Conservation (phyloP, 2,888 invertebrate species). For the Morpho deidamia region DNA sequence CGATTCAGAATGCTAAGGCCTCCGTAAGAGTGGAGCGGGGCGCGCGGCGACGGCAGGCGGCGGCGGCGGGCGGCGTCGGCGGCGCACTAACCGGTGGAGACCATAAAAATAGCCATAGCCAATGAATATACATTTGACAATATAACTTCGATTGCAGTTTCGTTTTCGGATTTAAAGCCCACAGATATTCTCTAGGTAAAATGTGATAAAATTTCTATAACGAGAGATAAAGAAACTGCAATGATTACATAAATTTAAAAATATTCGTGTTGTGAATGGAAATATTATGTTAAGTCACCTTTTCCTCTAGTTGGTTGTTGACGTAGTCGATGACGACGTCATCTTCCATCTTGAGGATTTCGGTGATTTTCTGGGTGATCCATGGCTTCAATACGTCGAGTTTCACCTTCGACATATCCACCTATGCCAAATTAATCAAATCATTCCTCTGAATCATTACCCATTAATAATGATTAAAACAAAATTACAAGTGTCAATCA, state of each 20-base stretch:
- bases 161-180: constrained; percentile 25
- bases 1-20: constrained; percentile 75
- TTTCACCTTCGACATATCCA: constrained; percentile 99
- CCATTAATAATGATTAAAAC: too few relatives aligned
- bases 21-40: constrained; percentile 66
- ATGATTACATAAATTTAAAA: constrained; percentile 68
- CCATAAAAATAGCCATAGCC: constrained; percentile 78
- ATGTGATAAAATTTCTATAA: background rate
- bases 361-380: constrained; percentile 98
- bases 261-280: constrained; percentile 28
- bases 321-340: constrained; percentile 99
- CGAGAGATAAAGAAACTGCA: constrained; percentile 61
- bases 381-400: constrained; percentile 98
- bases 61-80: constrained; percentile 47
- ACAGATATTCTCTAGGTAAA: background rate
- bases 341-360: constrained; percentile 97
- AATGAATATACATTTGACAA: constrained; percentile 72
- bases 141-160: constrained; percentile 71
- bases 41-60: constrained; percentile 58
- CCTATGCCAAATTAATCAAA: constrained; percentile 55
- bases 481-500: too few relatives aligned
- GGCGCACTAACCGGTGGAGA: constrained; percentile 73
- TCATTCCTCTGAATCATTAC: too few relatives aligned
- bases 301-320: constrained; percentile 98
- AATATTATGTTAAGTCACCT: constrained; percentile 78